Conservation (phyloP, 2,797 vertebrate genomes). For the Ptychadena robeensis region DNA sequence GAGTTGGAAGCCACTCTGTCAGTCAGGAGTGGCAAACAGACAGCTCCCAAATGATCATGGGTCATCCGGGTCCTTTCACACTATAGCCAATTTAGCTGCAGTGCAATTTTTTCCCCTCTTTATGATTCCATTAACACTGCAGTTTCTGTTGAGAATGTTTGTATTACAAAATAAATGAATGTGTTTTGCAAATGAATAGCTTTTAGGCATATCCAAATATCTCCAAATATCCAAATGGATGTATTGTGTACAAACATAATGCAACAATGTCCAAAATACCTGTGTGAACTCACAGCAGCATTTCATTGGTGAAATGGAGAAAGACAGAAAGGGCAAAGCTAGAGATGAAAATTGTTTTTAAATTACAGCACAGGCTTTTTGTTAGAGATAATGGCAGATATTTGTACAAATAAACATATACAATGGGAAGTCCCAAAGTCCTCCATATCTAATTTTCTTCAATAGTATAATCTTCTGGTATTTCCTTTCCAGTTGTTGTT, state of each 20-base stretch:
- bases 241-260: not conserved
- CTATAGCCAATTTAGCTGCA: too few relatives aligned
- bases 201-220: not conserved
- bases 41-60: too few relatives aligned
- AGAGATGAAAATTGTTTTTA: slow-evolving; percentile 14
- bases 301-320: slow-evolving; percentile 10
- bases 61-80: too few relatives aligned
- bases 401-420: slow-evolving; percentile 32
- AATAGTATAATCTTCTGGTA: slow-evolving; percentile 26
- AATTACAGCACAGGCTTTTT: slow-evolving; percentile 20
- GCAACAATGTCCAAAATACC: slow-evolving; percentile 3
- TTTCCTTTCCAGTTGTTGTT: slow-evolving; percentile 25
- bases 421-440: not conserved
- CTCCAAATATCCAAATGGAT: not conserved
- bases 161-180: not conserved
- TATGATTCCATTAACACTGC: too few relatives aligned
- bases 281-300: not conserved
- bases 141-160: not conserved
- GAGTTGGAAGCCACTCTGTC: too few relatives aligned
- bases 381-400: slow-evolving; percentile 9
- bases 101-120: too few relatives aligned
- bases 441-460: slow-evolving; percentile 41
- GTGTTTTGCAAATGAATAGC: not conserved
- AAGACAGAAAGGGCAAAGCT: slow-evolving; percentile 2
- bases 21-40: too few relatives aligned